Conservation (phyloP, 2,888 invertebrate genomes). For the Eumerus sabulonum region DNA sequence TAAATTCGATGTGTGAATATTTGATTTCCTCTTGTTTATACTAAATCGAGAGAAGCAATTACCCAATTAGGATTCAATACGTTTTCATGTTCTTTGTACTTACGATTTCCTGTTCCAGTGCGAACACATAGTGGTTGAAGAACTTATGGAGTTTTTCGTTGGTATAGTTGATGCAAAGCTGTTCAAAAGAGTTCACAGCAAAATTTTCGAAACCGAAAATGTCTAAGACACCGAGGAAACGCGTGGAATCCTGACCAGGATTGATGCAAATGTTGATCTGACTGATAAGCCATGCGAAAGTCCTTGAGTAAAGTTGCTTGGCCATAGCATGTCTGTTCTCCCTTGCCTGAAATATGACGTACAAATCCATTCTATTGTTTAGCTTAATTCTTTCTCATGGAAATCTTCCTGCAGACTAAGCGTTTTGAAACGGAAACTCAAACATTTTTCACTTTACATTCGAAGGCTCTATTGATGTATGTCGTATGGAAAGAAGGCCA, state of each 20-base stretch:
- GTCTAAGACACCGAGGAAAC: conserved; percentile 92
- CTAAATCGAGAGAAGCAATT: conserved; percentile 79
- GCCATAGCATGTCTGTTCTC: conserved; percentile 97
- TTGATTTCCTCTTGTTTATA: conserved; percentile 93
- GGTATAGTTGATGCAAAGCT: conserved; percentile 95
- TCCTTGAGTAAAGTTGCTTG: conserved; percentile 92
- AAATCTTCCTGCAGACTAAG: no score
- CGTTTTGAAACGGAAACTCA: no score
- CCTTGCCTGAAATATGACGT: conserved; percentile 82
- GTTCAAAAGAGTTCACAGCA: conserved; percentile 93
- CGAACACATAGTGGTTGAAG: conserved; percentile 97
- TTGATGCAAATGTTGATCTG: conserved; percentile 95
- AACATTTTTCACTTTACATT: conserved; percentile 14
- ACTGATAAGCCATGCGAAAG: conserved; percentile 94
- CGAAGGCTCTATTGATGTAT: neutral
- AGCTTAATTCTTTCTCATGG: no score
- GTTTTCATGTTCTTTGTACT: conserved; percentile 78
- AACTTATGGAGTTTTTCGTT: conserved; percentile 97
- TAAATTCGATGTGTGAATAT: conserved; percentile 93
- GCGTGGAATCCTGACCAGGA: conserved; percentile 88
- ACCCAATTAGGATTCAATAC: neutral
- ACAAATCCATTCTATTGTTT: no score
- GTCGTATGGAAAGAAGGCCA: conserved; percentile 4
- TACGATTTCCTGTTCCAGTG: conserved; percentile 95
- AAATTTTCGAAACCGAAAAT: conserved; percentile 98